Evolutionary conservation across 1,140 invertebrate species (phyloP), one percentile per base, ranked within the genome.

Genomic region (Diorhabda carinulata): DNA sequence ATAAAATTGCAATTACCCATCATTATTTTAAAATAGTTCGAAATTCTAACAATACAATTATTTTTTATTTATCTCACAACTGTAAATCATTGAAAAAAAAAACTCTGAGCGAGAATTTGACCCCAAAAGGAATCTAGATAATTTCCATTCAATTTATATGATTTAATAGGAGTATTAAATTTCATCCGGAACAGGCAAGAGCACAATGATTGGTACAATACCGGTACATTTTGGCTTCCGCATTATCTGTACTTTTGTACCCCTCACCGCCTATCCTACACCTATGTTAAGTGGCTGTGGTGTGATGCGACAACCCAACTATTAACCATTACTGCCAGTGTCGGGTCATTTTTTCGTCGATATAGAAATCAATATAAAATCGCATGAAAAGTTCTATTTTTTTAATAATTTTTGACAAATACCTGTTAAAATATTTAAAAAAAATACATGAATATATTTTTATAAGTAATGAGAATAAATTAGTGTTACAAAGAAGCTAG

Each of bases 201-300:
- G 47, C 47, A 52, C 47, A 52, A 52, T 52, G 47, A 52, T 52
- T 52, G n/a, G 47, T n/a, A 52, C 47, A 52, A 52, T 52, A 52
- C 47, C 4, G n/a, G n/a, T 25, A 52, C 6, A 52, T 52, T 52
- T 52, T 52, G 47, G 47, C 47, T 52, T 52, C 47, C 47, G 47
- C 47, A 52, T 52, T 52, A 52, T 52, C 6, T 52, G 47, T 52
- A 52, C 6, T 52, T 52, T 71, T 71, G 66, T 71, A 66, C 70
- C 61, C 25, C 25, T 52, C 47, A 8, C 47, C 47, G 47, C n/a
- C 0, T 52, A 63, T 65, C 62, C 67, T 71, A 71, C 70, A 71
- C 70, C 66, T 71, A 71, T 68, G 67, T 68, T 71, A 71, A 71
- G 70, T 71, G 70, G 70, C 70, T 71, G 70, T 71, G 43, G 63